Evolutionary conservation across 2,797 vertebrate genomes (phyloP), one percentile per base, ranked within the genome.

Genomic region (Oreonectes daqikongensis): DNA sequence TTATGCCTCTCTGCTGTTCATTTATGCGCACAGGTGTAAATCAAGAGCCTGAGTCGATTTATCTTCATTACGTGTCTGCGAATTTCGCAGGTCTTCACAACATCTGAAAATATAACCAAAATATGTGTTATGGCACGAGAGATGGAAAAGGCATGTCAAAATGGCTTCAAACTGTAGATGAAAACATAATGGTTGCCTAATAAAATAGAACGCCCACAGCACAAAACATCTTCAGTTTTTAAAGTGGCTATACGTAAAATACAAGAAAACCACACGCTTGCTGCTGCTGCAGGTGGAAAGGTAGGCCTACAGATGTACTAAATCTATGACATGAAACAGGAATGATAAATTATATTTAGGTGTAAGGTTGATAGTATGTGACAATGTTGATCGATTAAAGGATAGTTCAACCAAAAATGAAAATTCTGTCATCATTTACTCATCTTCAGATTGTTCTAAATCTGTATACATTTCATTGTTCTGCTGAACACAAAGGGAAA

Each of bases 1-100:
- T 69, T 77, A 75, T 75, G 35, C 38, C 30, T 57, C 38, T 66
- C 50, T 75, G 72, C 63, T 30, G 50, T 57, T 75, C 48, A 52
- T 75, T 67, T 46, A 69, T 69, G 17, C 8, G 17, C 42, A 38
- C 64, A 76, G 73, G 64, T 76, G 64, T 68, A 76, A 53, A 69
- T 77, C 75, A 77, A 52, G 17, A 17, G 14, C 32, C 24, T 42
- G 46, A 12, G 44, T 77, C 18, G 4, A 63, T 77, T 69, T 50
- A 52, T 77, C 57, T 69, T 77, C 30, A 77, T 77, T 69, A 4
- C n/a, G 32, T 11, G 22, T 63, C 22, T 30, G 48, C 42, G 0
- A 63, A 59, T 69, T 20, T 76, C 10, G 3, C 38, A 28, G 26
- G 24, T 44, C 38, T 75, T 46, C 22, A 17, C 4, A 2, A 46